These are phyloP conservation scores for Rotaria macrura DNA, from an alignment of 2,888 invertebrate species.

Conservation along the genomic window DNA sequence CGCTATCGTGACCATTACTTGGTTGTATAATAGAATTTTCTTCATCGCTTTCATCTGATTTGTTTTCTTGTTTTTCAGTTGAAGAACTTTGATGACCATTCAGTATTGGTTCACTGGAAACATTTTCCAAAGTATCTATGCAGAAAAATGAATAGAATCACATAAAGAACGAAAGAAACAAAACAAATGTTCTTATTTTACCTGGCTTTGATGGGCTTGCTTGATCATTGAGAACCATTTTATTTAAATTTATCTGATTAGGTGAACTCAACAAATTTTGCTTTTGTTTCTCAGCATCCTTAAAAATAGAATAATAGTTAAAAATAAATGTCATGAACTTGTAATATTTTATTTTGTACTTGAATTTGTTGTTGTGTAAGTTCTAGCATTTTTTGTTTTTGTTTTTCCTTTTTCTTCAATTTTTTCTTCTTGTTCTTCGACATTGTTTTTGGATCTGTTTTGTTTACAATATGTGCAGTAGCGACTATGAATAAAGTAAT, in stretches of 20 bases:
- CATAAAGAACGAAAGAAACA: background rate
- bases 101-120: background rate
- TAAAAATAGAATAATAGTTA: background rate
- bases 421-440: conserved; percentile 84
- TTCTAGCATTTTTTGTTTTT: conserved; percentile 16
- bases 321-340: background rate
- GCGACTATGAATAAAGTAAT: conserved; percentile 40
- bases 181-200: background rate
- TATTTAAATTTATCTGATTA: background rate
- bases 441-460: conserved; percentile 46
- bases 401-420: conserved; percentile 83
- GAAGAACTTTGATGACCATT: background rate
- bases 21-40: background rate
- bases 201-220: background rate
- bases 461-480: conserved; percentile 48
- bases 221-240: background rate
- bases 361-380: background rate
- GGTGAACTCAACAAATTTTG: conserved; percentile 1
- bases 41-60: background rate
- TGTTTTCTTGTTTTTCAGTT: background rate
- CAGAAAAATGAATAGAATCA: background rate
- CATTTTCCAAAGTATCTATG: background rate
- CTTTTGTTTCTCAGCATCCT: conserved; percentile 16
- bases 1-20: background rate
- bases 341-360: background rate